Evolutionary conservation across 2,113 vertebrate species (phyloP), one percentile per base, ranked within the genome.

Genomic region (Gila orcuttii): DNA sequence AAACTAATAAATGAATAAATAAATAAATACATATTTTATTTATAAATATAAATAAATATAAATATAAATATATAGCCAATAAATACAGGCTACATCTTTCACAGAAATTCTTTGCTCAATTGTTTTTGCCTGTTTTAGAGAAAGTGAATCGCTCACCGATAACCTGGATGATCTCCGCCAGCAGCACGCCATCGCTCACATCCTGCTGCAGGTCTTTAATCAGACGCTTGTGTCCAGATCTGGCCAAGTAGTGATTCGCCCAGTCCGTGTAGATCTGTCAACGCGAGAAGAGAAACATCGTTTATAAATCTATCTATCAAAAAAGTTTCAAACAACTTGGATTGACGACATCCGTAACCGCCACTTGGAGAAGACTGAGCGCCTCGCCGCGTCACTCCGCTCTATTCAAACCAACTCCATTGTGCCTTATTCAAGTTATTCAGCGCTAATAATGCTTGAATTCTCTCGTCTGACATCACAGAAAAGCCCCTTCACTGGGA

Each of bases 171-270:
- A 99, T 97, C 94, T 99, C 97, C 15, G 98, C 98, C 92, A 99
- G 92, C 88, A 99, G 94, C 60, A 99, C 98, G 4, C 98, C 98
- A 42, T 99, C 98, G 0, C 96, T 96, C 82, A 99, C 97, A 94
- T 99, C 98, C 88, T 98, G 97, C 93, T 99, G 98, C 45, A 99
- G 95, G 90, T 99, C 98, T 92, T 96, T 98, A 93, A 99, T 99
- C 91, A 99, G 95, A 6, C 97, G 97, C 91, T 97, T 98, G 93
- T 98, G 96, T 90, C 98, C 98, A 0, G 98, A 99, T 93, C 97
- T 99, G 82, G 97, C 97, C 60, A 99, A 95, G 88, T 99, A 99
- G 88, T 99, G 98, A 93, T 99, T 99, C 87, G 98, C 98, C 98
- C 98, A 99, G 93, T 99, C 98, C 0, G 97, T 99, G 91, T 99